A percentile compares a stretch with the other conserved stretches of the same genome.
Conservation (phyloP, 2,113 vertebrate genomes). For the Zosterops lateralis region DNA sequence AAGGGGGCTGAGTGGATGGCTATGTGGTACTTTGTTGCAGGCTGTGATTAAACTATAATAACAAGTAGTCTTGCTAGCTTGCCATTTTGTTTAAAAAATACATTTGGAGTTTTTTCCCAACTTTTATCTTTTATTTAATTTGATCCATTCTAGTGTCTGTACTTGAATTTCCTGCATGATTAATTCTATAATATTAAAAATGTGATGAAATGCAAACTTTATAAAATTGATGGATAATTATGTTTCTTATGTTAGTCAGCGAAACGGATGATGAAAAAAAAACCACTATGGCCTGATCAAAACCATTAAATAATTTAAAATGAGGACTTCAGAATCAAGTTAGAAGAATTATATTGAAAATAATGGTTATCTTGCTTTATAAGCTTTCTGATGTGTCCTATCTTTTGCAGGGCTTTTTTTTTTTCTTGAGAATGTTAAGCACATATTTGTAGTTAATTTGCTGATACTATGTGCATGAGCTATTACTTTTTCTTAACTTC, state of each 20-base stretch:
- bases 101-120: neutral
- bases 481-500: constrained; percentile 65
- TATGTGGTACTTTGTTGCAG: neutral
- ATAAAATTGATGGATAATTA: constrained; percentile 65
- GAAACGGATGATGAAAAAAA: constrained; percentile 48
- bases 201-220: constrained; percentile 62
- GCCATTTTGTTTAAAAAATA: constrained; percentile 32
- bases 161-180: constrained; percentile 60
- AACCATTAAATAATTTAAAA: constrained; percentile 68
- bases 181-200: constrained; percentile 66
- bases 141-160: constrained; percentile 56
- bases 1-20: neutral
- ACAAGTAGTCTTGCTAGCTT: constrained; percentile 6
- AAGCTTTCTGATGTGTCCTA: constrained; percentile 60
- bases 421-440: constrained; percentile 71
- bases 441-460: constrained; percentile 72
- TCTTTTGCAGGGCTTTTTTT: constrained; percentile 56
- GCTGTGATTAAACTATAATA: neutral
- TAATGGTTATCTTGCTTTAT: constrained; percentile 68
- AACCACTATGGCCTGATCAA: constrained; percentile 24
- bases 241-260: constrained; percentile 45
- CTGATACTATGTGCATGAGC: constrained; percentile 53
- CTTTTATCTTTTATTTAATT: constrained; percentile 40
- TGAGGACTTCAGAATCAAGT: constrained; percentile 59
- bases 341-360: constrained; percentile 68